Base-by-base conservation (phyloP, 1,140 invertebrate genomes). In the Daktulosphaira vitifoliae region DNA sequence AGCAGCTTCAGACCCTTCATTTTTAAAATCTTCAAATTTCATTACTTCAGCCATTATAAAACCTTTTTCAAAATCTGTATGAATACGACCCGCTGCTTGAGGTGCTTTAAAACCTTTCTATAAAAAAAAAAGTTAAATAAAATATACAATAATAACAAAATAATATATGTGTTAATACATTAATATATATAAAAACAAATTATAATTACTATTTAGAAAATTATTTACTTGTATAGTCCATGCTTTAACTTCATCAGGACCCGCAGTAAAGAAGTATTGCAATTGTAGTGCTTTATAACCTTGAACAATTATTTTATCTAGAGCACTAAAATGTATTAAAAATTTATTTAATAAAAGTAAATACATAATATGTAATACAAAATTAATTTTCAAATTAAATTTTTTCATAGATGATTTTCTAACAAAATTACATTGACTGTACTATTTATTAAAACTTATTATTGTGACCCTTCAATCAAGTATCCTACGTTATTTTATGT, bases 41-140 rank as follows among this genome's bases (percentile, higher is more conserved):
- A 98, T 98, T 0, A 99, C 92, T 81, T 99, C 96, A 50, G 97
- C 97, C 96, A 99, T 99, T 65, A 99, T 98, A 79, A 99, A 99
- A 42, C 97, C 97, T 77, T 97, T 98, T 75, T 99, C 97, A 77
- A 99, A 98, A 75, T 99, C 96, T 1, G 96, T 96, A 75, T 99
- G 97, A 77, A 99, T 99, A 72, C 85, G 84, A 2, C 97, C 96
- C 33, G 94, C 97, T 20, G 96, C 97, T 77, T 96, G 92, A 0
- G 97, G 97, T 1, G 97, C 96, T 76, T 98, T 98, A 0, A 92
- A 92, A 53, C 90, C 91, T 85, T 94, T 95, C 87, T 97, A 73
- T 44, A 80, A 79, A 53, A 38, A 68, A 65, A n/a, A 25, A 18
- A 23, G 16, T 23, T 33, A 26, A 6, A 46, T 8, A 33, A 48